Percentiles rank a stretch among this genome's conserved stretches.
Evolutionary conservation across 2,888 invertebrate species (phyloP).

Genomic region (Scaptomyza cyrtandrae): DNA sequence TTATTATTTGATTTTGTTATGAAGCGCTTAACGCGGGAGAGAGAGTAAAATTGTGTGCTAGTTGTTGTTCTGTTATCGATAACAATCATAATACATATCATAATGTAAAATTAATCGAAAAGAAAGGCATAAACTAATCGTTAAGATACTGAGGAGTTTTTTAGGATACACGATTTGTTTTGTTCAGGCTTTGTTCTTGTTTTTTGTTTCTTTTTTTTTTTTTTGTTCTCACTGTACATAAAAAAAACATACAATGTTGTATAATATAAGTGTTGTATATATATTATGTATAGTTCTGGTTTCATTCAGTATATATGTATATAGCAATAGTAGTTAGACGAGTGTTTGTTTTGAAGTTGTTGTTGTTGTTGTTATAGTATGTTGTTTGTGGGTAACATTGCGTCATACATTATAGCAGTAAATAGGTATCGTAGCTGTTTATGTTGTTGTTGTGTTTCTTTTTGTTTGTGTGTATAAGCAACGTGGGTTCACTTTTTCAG

Average conservation of each 20-base stretch:
- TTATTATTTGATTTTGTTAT: conserved; percentile 36
- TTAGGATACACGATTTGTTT: conserved; percentile 75
- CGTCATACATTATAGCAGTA: conserved; percentile 76
- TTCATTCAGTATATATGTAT: conserved; percentile 34
- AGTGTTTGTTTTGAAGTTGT: conserved; percentile 61
- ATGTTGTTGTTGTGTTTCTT: conserved; percentile 22
- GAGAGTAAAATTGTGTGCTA: conserved; percentile 78
- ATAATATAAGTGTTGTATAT: conserved; percentile 64
- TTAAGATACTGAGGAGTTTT: conserved; percentile 59
- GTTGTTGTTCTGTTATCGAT: conserved; percentile 54
- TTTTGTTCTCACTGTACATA: conserved; percentile 67
- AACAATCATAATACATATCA: conserved; percentile 50
- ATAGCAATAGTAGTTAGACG: conserved; percentile 67
- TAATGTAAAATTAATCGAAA: conserved; percentile 55
- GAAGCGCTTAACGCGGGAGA: conserved; percentile 72
- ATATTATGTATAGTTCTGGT: conserved; percentile 62
- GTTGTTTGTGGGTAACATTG: conserved; percentile 71
- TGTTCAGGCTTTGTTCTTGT: conserved; percentile 77
- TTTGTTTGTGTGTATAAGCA: conserved; percentile 52
- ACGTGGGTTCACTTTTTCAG: conserved; percentile 70
- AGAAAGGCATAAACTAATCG: conserved; percentile 48
- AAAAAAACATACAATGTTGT: conserved; percentile 74
- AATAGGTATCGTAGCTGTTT: conserved; percentile 76
- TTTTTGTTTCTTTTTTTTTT: conserved; percentile 68
- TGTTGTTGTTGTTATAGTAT: conserved; percentile 29